phyloP scores from a whole-genome alignment of 2,797 vertebrate species.

The Myiotriccus ornatus region DNA sequence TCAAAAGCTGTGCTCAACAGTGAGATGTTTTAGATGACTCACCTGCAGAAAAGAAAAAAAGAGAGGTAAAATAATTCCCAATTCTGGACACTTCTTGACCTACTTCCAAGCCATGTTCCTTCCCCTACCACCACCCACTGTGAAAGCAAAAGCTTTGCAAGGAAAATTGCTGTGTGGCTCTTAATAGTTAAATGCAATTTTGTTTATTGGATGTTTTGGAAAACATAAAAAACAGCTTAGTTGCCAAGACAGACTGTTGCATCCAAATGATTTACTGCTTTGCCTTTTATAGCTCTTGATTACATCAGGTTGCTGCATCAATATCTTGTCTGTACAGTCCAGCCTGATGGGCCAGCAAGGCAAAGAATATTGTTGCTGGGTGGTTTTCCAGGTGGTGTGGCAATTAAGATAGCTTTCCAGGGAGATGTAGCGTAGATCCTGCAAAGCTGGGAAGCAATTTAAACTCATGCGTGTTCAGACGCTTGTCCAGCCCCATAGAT shows the following conservation, averaged over 20 bases:
- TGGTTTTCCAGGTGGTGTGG: background rate
- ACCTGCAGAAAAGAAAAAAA: background rate
- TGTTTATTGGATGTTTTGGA: conserved; percentile 1
- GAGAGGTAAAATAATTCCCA: background rate
- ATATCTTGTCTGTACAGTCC: conserved; percentile 42
- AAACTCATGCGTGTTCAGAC: background rate
- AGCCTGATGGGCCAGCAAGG: background rate
- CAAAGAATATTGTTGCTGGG: background rate
- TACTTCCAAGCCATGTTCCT: background rate
- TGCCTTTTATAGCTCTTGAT: conserved; percentile 58
- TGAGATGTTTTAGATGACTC: background rate
- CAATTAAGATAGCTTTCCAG: background rate
- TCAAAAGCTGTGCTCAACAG: background rate
- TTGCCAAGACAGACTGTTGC: conserved; percentile 14
- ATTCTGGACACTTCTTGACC: background rate
- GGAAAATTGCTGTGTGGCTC: background rate
- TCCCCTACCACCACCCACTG: background rate
- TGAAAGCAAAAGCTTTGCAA: background rate
- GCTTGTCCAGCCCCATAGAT: background rate
- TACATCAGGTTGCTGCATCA: conserved; percentile 41
- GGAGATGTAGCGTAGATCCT: background rate
- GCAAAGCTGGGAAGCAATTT: background rate
- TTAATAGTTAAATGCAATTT: conserved; percentile 33
- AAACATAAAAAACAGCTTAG: conserved; percentile 10
- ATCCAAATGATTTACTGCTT: conserved; percentile 51